Evolutionary conservation across 2,888 invertebrate genomes (phyloP).

Genomic region (Callimorpha dominula): DNA sequence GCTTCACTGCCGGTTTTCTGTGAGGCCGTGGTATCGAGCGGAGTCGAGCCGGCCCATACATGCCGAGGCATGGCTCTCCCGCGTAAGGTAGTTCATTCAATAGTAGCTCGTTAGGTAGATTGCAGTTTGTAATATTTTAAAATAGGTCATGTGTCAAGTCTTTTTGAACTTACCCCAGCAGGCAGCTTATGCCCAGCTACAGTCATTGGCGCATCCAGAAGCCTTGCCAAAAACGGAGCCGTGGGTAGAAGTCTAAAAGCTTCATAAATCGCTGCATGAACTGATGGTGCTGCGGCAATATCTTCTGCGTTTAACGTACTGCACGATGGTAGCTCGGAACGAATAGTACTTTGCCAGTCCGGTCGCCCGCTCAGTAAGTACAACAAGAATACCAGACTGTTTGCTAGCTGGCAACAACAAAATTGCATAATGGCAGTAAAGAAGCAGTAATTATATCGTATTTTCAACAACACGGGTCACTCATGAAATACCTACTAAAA

Average conservation of each 20-base stretch:
- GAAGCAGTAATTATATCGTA: not conserved
- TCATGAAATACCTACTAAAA: too few relatives aligned
- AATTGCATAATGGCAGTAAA: not conserved
- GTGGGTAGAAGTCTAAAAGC: slow-evolving; percentile 92
- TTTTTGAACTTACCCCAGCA: slow-evolving; percentile 87
- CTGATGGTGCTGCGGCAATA: slow-evolving; percentile 89
- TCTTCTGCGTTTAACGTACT: slow-evolving; percentile 87
- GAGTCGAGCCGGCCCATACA: too few relatives aligned
- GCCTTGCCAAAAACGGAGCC: slow-evolving; percentile 92
- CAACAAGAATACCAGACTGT: slow-evolving; percentile 92
- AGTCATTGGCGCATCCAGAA: slow-evolving; percentile 90
- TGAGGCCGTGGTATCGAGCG: too few relatives aligned
- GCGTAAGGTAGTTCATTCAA: too few relatives aligned
- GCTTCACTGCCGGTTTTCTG: too few relatives aligned
- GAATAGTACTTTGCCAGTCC: slow-evolving; percentile 89
- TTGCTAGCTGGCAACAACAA: slow-evolving; percentile 88
- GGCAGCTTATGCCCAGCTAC: slow-evolving; percentile 90
- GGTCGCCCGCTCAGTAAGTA: slow-evolving; percentile 91
- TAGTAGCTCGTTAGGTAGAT: too few relatives aligned
- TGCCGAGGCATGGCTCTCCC: too few relatives aligned
- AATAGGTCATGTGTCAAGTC: too few relatives aligned
- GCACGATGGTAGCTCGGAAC: slow-evolving; percentile 88
- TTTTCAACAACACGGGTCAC: too few relatives aligned
- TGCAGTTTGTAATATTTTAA: too few relatives aligned
- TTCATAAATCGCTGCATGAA: slow-evolving; percentile 93